Conservation (phyloP, 2,113 vertebrate genomes). For the Rana temporaria region DNA sequence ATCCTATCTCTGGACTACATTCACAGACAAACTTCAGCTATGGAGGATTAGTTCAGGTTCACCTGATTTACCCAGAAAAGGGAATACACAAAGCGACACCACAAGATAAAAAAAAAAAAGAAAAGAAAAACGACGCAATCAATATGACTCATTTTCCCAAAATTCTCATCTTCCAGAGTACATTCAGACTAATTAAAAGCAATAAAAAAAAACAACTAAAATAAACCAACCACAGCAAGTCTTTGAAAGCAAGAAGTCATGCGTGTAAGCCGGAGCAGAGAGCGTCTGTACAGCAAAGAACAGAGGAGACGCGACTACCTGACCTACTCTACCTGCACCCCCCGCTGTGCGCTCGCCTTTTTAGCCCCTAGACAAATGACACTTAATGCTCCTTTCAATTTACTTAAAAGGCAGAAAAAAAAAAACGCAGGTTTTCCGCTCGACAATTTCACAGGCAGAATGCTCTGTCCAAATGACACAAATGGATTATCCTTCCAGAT, state of each 20-base stretch:
- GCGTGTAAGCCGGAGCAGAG: slow-evolving; percentile 65
- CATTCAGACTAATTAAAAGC: slow-evolving; percentile 68
- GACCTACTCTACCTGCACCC: slow-evolving; percentile 59
- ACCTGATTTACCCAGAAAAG: slow-evolving; percentile 61
- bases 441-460: slow-evolving; percentile 43
- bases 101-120: slow-evolving; percentile 62
- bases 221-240: slow-evolving; percentile 48
- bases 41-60: slow-evolving; percentile 44
- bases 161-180: slow-evolving; percentile 62
- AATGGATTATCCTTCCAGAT: slow-evolving; percentile 1
- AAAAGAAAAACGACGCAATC: slow-evolving; percentile 60
- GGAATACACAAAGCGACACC: slow-evolving; percentile 56
- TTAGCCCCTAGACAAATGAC: slow-evolving; percentile 54
- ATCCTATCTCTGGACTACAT: neutral
- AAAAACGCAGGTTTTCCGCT: slow-evolving; percentile 50
- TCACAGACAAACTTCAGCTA: slow-evolving; percentile 58
- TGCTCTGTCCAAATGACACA: slow-evolving; percentile 23
- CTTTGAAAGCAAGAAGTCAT: slow-evolving; percentile 57
- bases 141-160: slow-evolving; percentile 63
- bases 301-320: slow-evolving; percentile 56
- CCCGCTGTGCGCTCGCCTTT: slow-evolving; percentile 57
- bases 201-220: slow-evolving; percentile 57
- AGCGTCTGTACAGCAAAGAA: slow-evolving; percentile 59
- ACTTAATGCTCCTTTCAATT: slow-evolving; percentile 60
- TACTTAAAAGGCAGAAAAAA: slow-evolving; percentile 62